Evolutionary conservation across 2,888 invertebrate genomes (phyloP).

Genomic region (Yponomeuta plumbellus): DNA sequence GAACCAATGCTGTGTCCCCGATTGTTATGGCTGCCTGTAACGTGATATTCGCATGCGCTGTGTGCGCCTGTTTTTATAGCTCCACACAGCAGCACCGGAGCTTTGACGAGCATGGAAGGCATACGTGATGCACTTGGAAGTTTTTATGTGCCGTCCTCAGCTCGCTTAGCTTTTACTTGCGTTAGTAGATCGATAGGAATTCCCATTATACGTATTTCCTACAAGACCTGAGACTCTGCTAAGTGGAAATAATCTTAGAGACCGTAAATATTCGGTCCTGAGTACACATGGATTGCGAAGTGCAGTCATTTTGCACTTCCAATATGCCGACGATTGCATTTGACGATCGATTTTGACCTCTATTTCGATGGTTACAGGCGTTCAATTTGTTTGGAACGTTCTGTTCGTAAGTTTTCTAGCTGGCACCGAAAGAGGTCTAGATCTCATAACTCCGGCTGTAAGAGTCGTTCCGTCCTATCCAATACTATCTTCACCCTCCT

Average conservation of each 20-base stretch:
- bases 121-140: constrained; percentile 47
- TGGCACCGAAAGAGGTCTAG: constrained; percentile 17
- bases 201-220: constrained; percentile 6
- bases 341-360: background rate
- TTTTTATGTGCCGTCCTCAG: constrained; percentile 46
- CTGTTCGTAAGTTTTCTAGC: background rate
- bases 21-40: constrained; percentile 42
- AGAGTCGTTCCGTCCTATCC: constrained; percentile 10
- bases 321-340: constrained; percentile 8
- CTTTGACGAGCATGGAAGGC: constrained; percentile 52
- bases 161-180: background rate
- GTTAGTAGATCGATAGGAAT: background rate
- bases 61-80: constrained; percentile 55
- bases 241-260: constrained; percentile 1
- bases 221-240: background rate
- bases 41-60: constrained; percentile 51
- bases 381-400: background rate
- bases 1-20: constrained; percentile 32
- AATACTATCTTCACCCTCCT: constrained; percentile 7
- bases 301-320: constrained; percentile 13
- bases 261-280: constrained; percentile 7
- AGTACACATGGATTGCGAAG: constrained; percentile 9
- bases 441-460: constrained; percentile 19
- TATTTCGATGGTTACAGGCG: background rate
- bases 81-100: constrained; percentile 28